Evolutionary conservation across 1,140 invertebrate genomes (phyloP).

Genomic region (Polyergus mexicanus): DNA sequence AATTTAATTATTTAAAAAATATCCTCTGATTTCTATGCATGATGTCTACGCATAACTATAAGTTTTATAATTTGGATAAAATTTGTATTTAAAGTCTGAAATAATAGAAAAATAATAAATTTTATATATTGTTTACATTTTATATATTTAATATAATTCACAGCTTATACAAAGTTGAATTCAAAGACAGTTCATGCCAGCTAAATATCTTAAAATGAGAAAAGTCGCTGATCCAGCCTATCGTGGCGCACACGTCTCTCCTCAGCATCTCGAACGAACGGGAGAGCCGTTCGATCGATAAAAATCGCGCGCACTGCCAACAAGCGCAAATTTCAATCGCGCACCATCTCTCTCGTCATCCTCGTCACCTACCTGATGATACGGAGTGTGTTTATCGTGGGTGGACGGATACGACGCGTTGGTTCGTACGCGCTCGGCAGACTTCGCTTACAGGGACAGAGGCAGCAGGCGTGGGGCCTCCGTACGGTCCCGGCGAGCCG

Average conservation of each 20-base stretch:
- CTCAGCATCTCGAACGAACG: neutral
- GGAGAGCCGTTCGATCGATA: constrained; percentile 25
- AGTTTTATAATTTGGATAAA: neutral
- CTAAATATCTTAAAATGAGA: neutral
- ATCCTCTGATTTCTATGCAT: neutral
- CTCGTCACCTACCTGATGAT: constrained; percentile 65
- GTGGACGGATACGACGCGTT: constrained; percentile 57
- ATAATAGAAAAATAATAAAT: neutral
- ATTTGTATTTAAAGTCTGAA: neutral
- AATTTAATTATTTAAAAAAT: constrained; percentile 8
- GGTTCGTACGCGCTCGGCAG: constrained; percentile 71
- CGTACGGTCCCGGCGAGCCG: constrained; percentile 78
- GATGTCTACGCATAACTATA: neutral
- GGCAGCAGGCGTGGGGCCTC: constrained; percentile 77
- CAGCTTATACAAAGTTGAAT: neutral
- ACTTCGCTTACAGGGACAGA: constrained; percentile 53
- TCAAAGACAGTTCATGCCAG: neutral
- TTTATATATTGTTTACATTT: no score
- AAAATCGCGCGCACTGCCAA: constrained; percentile 12
- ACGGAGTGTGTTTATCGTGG: constrained; percentile 63
- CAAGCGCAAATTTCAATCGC: constrained; percentile 48
- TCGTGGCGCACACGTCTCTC: neutral
- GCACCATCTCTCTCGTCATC: constrained; percentile 13
- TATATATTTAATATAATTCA: neutral
- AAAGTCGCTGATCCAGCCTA: neutral